These are phyloP conservation scores for Diorhabda elongata DNA, from an alignment of 1,140 invertebrate species.

Conservation along the genomic window DNA sequence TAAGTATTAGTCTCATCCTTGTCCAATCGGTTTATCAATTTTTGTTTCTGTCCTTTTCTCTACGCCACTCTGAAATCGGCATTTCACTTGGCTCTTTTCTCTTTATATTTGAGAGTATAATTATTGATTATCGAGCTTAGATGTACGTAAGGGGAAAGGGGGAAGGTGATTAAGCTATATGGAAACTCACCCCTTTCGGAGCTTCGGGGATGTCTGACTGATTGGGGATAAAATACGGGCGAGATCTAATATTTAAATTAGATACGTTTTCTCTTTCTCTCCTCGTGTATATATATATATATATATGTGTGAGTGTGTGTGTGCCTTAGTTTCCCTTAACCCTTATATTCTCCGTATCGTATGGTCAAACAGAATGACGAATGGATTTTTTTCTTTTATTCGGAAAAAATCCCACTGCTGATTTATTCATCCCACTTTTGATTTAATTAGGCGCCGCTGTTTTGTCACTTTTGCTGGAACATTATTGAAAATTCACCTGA, in stretches of 20 bases:
- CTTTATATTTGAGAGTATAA: constrained; percentile 37
- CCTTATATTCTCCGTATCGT: constrained; percentile 12
- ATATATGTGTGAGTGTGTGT: constrained; percentile 12
- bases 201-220: constrained; percentile 28
- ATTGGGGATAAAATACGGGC: constrained; percentile 29
- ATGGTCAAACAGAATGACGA: constrained; percentile 10
- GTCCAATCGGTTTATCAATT: not conserved
- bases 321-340: constrained; percentile 20
- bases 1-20: constrained; percentile 12
- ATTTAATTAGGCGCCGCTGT: constrained; percentile 10
- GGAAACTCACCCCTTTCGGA: constrained; percentile 36
- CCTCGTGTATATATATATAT: not conserved
- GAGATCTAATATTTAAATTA: constrained; percentile 30
- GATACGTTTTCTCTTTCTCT: constrained; percentile 16
- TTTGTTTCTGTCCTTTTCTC: constrained; percentile 27
- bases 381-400: constrained; percentile 13
- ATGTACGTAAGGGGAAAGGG: constrained; percentile 27
- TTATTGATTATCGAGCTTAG: constrained; percentile 37
- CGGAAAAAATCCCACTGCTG: constrained; percentile 12
- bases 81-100: constrained; percentile 30
- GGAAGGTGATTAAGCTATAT: constrained; percentile 34
- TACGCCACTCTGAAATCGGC: constrained; percentile 24
- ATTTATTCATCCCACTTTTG: constrained; percentile 11
- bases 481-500: constrained; percentile 5
- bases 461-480: not conserved